A percentile compares a stretch with the other conserved stretches of the same genome.
phyloP scores from a whole-genome alignment of 2,113 vertebrate genomes.

The Sinocyclocheilus anshuiensis region DNA sequence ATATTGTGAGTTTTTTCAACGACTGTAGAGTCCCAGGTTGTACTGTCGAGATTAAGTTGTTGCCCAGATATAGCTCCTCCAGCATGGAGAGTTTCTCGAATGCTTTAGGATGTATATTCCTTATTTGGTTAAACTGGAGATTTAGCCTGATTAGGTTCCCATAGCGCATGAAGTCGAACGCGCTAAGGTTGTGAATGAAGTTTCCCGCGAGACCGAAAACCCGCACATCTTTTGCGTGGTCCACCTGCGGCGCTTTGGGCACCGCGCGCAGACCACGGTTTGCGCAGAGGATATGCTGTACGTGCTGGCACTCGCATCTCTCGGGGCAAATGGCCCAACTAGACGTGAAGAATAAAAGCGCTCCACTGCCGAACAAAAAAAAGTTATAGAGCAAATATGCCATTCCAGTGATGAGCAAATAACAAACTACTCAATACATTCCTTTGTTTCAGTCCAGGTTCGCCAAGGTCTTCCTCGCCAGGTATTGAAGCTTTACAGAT shows the following conservation, averaged over 20 bases:
- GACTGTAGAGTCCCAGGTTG: conserved; percentile 80
- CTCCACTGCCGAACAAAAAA: conserved; percentile 63
- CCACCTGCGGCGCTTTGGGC: conserved; percentile 73
- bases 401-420: conserved; percentile 65
- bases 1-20: conserved; percentile 83
- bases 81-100: conserved; percentile 85
- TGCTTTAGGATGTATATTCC: conserved; percentile 83
- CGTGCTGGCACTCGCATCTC: conserved; percentile 89
- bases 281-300: conserved; percentile 88
- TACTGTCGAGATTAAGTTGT: conserved; percentile 83
- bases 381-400: conserved; percentile 69
- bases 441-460: conserved; percentile 43
- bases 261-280: conserved; percentile 88
- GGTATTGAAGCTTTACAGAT: background rate
- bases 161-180: conserved; percentile 83
- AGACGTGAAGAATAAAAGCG: conserved; percentile 61
- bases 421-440: conserved; percentile 46
- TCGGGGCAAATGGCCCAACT: conserved; percentile 81
- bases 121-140: conserved; percentile 92
- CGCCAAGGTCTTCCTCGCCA: background rate
- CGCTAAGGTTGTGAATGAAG: conserved; percentile 89
- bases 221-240: conserved; percentile 76
- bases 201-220: conserved; percentile 93
- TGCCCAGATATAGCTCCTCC: conserved; percentile 92
- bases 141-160: conserved; percentile 84